These are phyloP conservation scores for Procambarus virginalis DNA, from an alignment of 1,140 invertebrate species.

Conservation along the genomic window DNA sequence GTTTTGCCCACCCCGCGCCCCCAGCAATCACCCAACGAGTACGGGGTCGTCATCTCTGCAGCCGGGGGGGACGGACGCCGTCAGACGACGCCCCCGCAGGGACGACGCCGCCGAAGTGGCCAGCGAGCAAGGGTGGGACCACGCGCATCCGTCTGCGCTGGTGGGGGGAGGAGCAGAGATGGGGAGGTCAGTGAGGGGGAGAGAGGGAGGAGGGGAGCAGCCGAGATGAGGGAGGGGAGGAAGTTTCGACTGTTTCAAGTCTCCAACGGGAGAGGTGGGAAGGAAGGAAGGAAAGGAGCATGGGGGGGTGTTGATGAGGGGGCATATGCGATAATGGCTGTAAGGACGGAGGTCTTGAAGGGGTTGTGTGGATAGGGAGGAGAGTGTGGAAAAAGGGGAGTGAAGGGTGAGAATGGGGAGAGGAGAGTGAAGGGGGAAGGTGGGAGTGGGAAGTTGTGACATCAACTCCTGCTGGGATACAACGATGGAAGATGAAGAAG, in stretches of 20 bases:
- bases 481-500: no score
- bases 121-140: slow-evolving; percentile 66
- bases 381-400: no score
- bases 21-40: slow-evolving; percentile 90
- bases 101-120: slow-evolving; percentile 69
- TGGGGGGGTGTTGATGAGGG: background rate
- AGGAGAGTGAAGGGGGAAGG: no score
- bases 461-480: no score
- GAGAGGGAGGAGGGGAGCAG: background rate
- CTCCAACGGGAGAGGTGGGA: background rate
- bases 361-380: no score
- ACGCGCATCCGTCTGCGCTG: slow-evolving; percentile 59
- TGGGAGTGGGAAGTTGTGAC: no score
- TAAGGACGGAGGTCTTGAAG: no score
- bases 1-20: slow-evolving; percentile 93
- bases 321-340: no score
- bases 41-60: slow-evolving; percentile 72
- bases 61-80: slow-evolving; percentile 69
- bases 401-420: no score
- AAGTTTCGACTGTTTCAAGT: no score
- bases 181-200: background rate
- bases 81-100: slow-evolving; percentile 66
- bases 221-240: background rate
- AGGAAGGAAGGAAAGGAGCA: background rate
- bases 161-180: background rate